phyloP scores from a whole-genome alignment of 2,797 vertebrate species.

The Carduelis carduelis region DNA sequence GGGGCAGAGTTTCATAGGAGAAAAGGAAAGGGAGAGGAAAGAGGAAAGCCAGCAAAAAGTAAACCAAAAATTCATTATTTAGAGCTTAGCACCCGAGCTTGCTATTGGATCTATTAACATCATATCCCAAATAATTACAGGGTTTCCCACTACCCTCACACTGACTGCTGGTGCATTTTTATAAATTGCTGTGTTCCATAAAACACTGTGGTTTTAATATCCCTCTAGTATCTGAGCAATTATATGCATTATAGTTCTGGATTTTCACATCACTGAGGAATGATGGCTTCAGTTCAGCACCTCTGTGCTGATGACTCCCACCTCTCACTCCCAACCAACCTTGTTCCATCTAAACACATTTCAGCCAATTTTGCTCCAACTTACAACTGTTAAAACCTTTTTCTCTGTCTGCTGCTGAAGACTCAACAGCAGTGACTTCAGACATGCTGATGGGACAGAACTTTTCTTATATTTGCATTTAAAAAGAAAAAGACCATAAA shows the following conservation, averaged over 20 bases:
- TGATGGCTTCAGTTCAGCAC: slow-evolving; percentile 43
- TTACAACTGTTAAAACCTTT: slow-evolving; percentile 2
- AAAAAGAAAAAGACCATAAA: not conserved
- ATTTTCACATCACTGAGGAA: slow-evolving; percentile 46
- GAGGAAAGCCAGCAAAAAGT: not conserved
- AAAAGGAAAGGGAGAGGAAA: not conserved
- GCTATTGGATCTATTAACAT: slow-evolving; percentile 32
- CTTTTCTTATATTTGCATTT: not conserved
- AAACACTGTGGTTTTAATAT: slow-evolving; percentile 46
- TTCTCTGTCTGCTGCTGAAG: not conserved
- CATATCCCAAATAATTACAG: slow-evolving; percentile 38
- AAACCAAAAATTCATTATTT: not conserved
- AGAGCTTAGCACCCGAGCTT: not conserved
- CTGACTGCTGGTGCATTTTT: slow-evolving; percentile 15
- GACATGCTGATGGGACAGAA: not conserved
- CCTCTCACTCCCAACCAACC: slow-evolving; percentile 10
- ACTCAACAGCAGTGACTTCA: not conserved
- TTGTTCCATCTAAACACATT: slow-evolving; percentile 4
- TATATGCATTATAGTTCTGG: slow-evolving; percentile 19
- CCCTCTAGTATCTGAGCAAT: slow-evolving; percentile 18
- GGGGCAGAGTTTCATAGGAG: not conserved
- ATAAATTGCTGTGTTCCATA: slow-evolving; percentile 32
- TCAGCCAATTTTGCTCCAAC: slow-evolving; percentile 29
- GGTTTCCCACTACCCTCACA: not conserved
- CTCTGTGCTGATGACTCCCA: slow-evolving; percentile 38